phyloP scores from a whole-genome alignment of 2,113 vertebrate species.

The Sinocyclocheilus rhinocerous region DNA sequence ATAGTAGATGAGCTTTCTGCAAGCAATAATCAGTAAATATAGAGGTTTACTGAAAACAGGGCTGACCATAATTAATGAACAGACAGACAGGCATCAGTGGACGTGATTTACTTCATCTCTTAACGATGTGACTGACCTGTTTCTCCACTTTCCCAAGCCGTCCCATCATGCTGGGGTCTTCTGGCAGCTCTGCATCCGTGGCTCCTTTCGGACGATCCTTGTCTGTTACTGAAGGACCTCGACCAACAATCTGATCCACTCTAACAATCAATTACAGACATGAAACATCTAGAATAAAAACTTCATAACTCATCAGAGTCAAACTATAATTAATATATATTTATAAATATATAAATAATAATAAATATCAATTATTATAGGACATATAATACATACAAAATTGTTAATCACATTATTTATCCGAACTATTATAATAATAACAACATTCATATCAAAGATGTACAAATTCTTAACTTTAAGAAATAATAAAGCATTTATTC shows the following conservation, averaged over 20 bases:
- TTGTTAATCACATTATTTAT: not conserved
- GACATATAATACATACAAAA: no score
- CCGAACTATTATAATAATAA: not conserved
- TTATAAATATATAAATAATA: no score
- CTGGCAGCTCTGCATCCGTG: constrained; percentile 82
- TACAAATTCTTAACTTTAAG: not conserved
- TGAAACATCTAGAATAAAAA: constrained; percentile 45
- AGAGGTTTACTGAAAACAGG: no score
- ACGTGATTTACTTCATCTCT: no score
- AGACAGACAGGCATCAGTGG: no score
- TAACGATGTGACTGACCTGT: constrained; percentile 77
- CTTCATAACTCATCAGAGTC: not conserved
- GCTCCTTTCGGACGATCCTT: constrained; percentile 92
- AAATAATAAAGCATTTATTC: not conserved
- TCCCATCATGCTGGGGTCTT: constrained; percentile 99
- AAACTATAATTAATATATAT: no score
- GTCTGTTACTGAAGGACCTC: constrained; percentile 87
- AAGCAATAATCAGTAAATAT: no score
- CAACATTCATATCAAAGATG: not conserved
- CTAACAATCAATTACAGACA: constrained; percentile 70
- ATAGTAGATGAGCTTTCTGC: no score
- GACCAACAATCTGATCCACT: constrained; percentile 98
- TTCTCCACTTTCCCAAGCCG: constrained; percentile 95
- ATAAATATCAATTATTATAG: no score
- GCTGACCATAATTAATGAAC: no score